phyloP scores from a whole-genome alignment of 92 coral and sea anemone species.

The Virgularia gustaviana region DNA sequence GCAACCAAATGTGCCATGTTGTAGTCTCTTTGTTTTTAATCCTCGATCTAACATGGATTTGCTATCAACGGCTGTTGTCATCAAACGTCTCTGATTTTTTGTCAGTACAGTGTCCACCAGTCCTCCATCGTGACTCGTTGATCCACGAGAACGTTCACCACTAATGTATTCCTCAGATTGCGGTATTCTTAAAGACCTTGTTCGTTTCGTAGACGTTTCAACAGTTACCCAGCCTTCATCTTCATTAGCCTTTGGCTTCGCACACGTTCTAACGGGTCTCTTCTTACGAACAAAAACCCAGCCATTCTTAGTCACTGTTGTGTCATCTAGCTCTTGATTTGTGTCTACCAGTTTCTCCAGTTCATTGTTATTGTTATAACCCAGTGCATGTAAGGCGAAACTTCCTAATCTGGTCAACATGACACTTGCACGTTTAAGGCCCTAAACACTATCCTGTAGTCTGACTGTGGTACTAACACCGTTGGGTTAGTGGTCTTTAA shows the following conservation, averaged over 20 bases:
- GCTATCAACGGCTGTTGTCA: slow-evolving; percentile 52
- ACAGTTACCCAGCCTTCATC: slow-evolving; percentile 27
- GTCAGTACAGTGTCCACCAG: slow-evolving; percentile 39
- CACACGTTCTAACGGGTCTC: slow-evolving; percentile 25
- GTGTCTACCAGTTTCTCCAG: slow-evolving; percentile 3
- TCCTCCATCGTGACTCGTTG: no score
- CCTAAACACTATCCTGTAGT: no score
- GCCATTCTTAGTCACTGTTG: slow-evolving; percentile 64
- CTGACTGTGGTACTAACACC: no score
- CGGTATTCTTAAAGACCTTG: no score
- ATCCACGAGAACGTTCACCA: no score
- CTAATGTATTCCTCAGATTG: background rate
- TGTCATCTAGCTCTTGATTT: slow-evolving; percentile 51
- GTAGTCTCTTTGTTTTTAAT: slow-evolving; percentile 8
- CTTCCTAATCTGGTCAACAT: slow-evolving; percentile 29
- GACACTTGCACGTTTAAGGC: background rate
- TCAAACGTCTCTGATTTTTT: slow-evolving; percentile 63
- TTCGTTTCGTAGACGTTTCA: background rate
- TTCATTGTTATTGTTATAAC: slow-evolving; percentile 37
- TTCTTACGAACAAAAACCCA: slow-evolving; percentile 91
- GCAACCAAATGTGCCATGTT: background rate
- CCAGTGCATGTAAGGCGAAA: slow-evolving; percentile 3
- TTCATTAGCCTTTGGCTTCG: slow-evolving; percentile 6
- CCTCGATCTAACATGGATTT: slow-evolving; percentile 32
- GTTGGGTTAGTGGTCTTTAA: no score